Evolutionary conservation across 2,888 invertebrate genomes (phyloP), one percentile per base, ranked within the genome.

Genomic region (Lypha dubia): DNA sequence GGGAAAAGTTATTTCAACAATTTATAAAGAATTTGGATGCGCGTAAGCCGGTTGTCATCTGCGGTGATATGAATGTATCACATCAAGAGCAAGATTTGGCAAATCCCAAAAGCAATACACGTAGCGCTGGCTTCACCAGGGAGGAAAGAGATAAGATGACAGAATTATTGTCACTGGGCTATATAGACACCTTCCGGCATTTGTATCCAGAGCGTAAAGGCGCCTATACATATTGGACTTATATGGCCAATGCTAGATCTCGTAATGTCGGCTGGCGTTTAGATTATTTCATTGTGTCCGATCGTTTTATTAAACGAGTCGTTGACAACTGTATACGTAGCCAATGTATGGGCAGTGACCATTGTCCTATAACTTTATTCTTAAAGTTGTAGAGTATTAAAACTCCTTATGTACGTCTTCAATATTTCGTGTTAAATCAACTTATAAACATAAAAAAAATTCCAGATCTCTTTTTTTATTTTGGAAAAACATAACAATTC

Each of bases 61-160:
- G 97, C 90, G 99, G 99, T 0, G 99, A 99, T 92, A 95, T 99
- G 95, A 99, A 99, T 93, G 99, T 99, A 9, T 96, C 99, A 22
- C 99, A 99, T 92, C 93, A 95, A 86, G 98, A 98, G 93, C 98
- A 99, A 90, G 98, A 99, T 94, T 93, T 99, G 89, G 95, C 96
- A 4, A 99, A 99, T 93, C 99, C 99, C 0, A 98, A 98, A 92
- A 94, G 95, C 0, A 99, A 99, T 91, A 95, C 94, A 86, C 97
- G 95, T 91, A 98, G 96, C 90, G 98, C 99, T 35, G 99, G 99
- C 4, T 99, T 99, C 91, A 99, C 99, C 0, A 94, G 95, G 84
- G 97, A 99, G 91, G 99, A 99, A 93, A 94, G 99, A 41, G 95
- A 97, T 11, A 97, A 96, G 22, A 97, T 99, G 95, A 95, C 96